Evolutionary conservation across 2,113 vertebrate species (phyloP).

Genomic region (Muntiacus reevesi): DNA sequence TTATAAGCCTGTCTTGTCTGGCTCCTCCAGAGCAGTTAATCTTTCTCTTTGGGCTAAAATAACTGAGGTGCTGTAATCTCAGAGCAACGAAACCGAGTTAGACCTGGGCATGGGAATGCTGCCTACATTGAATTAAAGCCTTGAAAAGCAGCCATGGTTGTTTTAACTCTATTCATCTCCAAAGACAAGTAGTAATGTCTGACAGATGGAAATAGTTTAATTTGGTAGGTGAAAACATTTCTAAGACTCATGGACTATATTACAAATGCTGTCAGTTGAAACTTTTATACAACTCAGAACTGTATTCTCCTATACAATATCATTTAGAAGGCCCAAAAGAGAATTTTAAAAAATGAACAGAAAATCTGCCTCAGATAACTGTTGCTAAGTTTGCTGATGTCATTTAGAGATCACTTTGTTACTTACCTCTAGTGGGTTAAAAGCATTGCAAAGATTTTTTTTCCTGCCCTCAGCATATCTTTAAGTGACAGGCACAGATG

Average conservation of each 20-base stretch:
- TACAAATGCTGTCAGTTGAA: constrained; percentile 35
- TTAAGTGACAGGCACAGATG: constrained; percentile 71
- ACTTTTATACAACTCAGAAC: background rate
- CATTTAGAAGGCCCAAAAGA: constrained; percentile 16
- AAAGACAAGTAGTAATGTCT: background rate
- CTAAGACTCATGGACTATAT: background rate
- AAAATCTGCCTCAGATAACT: background rate
- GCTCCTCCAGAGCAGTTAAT: background rate
- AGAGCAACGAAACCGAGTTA: constrained; percentile 18
- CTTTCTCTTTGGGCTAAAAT: constrained; percentile 3
- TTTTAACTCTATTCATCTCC: constrained; percentile 20
- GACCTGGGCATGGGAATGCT: background rate
- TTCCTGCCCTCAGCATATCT: constrained; percentile 26
- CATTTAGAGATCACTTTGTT: constrained; percentile 22
- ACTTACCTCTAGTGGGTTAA: constrained; percentile 28
- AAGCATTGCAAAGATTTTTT: constrained; percentile 8
- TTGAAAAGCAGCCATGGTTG: constrained; percentile 45
- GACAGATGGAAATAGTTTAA: constrained; percentile 47
- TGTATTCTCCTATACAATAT: background rate
- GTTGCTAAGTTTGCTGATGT: background rate
- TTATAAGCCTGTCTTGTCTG: constrained; percentile 18
- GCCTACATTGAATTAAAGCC: background rate
- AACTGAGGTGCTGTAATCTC: background rate
- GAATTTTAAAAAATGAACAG: background rate
- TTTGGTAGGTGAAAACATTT: constrained; percentile 40